Conservation (phyloP, 2,888 invertebrate species). For the Gortyna flavago region DNA sequence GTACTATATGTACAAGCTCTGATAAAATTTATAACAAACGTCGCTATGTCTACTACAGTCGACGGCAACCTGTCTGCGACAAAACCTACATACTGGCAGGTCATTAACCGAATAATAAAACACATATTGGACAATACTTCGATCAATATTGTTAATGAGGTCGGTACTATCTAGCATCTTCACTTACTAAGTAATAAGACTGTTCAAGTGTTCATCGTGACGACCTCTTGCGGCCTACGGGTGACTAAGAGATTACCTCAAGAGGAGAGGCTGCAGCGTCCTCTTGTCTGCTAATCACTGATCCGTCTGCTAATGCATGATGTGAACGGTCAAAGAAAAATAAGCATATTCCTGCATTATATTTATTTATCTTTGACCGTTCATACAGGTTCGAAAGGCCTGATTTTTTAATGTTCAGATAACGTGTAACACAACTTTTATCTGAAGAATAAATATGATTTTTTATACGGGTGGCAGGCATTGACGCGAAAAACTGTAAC, state of each 20-base stretch:
- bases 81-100: conserved; percentile 14
- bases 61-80: conserved; percentile 11
- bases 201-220: background rate
- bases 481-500: no score
- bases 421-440: no score
- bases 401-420: no score
- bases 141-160: conserved; percentile 50
- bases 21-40: conserved; percentile 13
- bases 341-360: no score
- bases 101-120: conserved; percentile 36
- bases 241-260: background rate
- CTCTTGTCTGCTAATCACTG: background rate
- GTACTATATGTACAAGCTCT: background rate
- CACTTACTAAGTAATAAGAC: conserved; percentile 11
- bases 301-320: background rate
- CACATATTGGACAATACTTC: conserved; percentile 19
- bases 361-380: no score
- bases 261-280: background rate
- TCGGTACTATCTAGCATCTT: conserved; percentile 21
- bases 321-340: no score
- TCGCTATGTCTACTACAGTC: background rate
- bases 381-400: no score
- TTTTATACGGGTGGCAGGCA: no score
- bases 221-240: background rate
- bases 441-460: no score